Evolutionary conservation across 2,797 vertebrate genomes (phyloP), one percentile per base, ranked within the genome.

Genomic region (Anolis apletophallus): DNA sequence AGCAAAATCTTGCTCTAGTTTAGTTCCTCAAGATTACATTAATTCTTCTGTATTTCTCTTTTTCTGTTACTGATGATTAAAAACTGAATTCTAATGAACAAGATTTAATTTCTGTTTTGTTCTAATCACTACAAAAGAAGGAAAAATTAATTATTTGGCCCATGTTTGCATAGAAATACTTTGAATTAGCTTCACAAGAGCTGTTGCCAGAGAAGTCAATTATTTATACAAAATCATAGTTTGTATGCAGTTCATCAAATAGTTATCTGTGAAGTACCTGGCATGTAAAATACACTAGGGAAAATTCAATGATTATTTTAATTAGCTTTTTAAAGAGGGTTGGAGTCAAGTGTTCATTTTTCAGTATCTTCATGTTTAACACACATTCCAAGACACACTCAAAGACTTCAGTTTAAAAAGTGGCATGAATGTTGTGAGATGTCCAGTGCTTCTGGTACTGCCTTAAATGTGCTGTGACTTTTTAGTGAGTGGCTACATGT

Each of bases 281-380:
- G 69, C 34, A 69, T 50, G 29, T 69, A 90, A 80, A 90, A 76
- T 36, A 10, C 52, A 72, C 16, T 89, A 32, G 34, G 61, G 76
- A 77, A 75, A 88, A 72, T 5, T 17, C 16, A 46, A 73, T 29
- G 80, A 21, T 59, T 36, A 36, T 84, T 21, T 75, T n/a, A n/a
- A 69, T 59, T 84, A 80, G 55, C 69, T 72, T 59, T 72, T 61
- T 61, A 80, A 80, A 23, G 67, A 17, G 36, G 17, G 32, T 21
- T 68, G 19, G 14, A 13, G 23, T 1, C 1, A 77, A n/a, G 16
- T 6, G 6, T 81, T 72, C 81, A 16, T 57, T 64, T 72, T 85
- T 50, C 12, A 34, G 8, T 46, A 29, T 52, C 83, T 57, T 46
- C 17, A 52, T 88, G 85, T 85, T 67, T 52, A 13, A 82, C 17